A percentile compares a stretch with the other conserved stretches of the same genome.
Evolutionary conservation across 2,797 vertebrate genomes (phyloP).

Genomic region (Sebastes dallii): DNA sequence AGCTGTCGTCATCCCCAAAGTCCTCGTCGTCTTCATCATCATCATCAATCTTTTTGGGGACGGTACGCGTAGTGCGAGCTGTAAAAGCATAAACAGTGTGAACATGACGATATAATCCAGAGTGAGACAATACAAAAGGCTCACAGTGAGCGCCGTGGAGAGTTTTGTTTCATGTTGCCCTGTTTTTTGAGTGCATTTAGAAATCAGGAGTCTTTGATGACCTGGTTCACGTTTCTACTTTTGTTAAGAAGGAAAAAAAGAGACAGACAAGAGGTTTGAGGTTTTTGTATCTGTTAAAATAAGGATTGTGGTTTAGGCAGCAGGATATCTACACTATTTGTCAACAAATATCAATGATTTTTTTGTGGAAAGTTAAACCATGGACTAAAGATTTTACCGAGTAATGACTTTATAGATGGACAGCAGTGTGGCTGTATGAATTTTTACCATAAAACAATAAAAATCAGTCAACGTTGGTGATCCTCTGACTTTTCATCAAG

Average conservation of each 20-base stretch:
- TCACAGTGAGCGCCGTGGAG: not conserved
- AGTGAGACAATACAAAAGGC: not conserved
- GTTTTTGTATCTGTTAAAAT: not conserved
- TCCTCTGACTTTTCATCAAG: too few species aligned
- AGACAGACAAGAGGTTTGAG: not conserved
- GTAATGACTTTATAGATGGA: too few species aligned
- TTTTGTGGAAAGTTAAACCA: too few species aligned
- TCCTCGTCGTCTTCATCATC: constrained; percentile 39
- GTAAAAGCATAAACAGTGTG: not conserved
- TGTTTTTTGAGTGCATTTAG: not conserved
- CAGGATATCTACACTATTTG: not conserved
- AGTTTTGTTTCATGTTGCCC: not conserved
- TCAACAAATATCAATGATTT: not conserved
- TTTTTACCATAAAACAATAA: too few species aligned
- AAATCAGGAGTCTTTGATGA: not conserved
- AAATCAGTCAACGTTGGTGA: too few species aligned
- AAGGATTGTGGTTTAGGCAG: not conserved
- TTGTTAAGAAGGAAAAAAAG: not conserved
- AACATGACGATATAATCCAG: fast-evolving
- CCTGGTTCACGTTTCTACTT: not conserved
- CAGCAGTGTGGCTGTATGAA: too few species aligned
- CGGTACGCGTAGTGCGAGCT: constrained; percentile 21
- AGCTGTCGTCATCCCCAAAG: constrained; percentile 70
- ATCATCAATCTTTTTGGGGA: not conserved
- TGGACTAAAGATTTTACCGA: too few species aligned